phyloP scores from a whole-genome alignment of 2,888 invertebrate species.

The Dicycla oo region DNA sequence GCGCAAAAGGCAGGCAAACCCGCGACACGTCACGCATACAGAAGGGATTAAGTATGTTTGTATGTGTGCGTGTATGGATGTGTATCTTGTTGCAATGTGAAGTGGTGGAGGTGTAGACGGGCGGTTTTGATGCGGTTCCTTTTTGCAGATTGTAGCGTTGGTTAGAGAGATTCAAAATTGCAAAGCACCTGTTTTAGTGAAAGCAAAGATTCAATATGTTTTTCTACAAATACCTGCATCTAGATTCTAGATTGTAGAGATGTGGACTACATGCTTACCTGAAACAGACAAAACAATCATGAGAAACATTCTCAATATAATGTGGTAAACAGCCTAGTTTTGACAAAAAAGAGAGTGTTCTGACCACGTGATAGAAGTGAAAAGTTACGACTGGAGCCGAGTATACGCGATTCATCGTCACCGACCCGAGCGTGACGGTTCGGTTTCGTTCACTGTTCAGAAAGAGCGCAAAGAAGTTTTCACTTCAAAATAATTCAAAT shows the following conservation, averaged over 20 bases:
- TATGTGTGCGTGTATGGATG: slow-evolving; percentile 51
- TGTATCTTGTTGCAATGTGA: slow-evolving; percentile 60
- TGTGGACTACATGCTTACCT: slow-evolving; percentile 51
- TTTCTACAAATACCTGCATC: background rate
- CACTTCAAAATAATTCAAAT: background rate
- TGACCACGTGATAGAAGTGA: no score
- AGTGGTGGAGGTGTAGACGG: slow-evolving; percentile 59
- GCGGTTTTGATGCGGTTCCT: slow-evolving; percentile 38
- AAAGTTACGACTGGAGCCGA: no score
- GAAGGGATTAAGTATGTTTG: slow-evolving; percentile 59
- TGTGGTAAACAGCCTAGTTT: background rate
- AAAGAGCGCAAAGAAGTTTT: no score
- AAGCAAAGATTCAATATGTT: background rate
- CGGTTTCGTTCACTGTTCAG: no score
- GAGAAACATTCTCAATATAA: background rate
- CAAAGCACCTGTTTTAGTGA: background rate
- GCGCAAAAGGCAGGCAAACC: slow-evolving; percentile 19
- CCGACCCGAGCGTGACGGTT: no score
- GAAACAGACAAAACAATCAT: slow-evolving; percentile 41
- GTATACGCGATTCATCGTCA: no score
- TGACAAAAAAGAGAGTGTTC: background rate
- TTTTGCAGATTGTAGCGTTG: background rate
- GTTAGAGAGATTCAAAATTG: fast-evolving
- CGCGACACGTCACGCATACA: slow-evolving; percentile 35
- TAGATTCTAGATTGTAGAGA: background rate